phyloP scores from a whole-genome alignment of 2,888 invertebrate genomes.

The Metellina segmentata region DNA sequence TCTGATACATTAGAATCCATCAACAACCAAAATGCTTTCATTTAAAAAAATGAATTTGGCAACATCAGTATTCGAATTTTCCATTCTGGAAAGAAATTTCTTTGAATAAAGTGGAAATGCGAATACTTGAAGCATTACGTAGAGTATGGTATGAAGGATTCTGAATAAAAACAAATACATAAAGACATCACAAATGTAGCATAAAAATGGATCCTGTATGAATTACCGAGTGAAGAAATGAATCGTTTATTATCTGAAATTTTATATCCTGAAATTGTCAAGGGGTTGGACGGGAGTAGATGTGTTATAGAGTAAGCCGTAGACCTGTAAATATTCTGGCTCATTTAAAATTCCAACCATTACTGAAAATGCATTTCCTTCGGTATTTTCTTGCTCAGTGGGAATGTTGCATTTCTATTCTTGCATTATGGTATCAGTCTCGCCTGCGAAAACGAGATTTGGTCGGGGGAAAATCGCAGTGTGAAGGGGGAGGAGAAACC shows the following conservation, averaged over 20 bases:
- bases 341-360: conserved; percentile 44
- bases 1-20: not conserved
- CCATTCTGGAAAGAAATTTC: not conserved
- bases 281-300: not conserved
- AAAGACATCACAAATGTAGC: not conserved
- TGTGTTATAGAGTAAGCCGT: not conserved
- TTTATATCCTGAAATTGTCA: conserved; percentile 5
- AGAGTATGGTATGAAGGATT: not conserved
- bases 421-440: not conserved
- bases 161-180: not conserved
- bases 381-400: not conserved
- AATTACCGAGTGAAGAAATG: not conserved
- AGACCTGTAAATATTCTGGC: conserved; percentile 6
- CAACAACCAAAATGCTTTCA: not conserved
- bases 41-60: not conserved
- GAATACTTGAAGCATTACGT: not conserved
- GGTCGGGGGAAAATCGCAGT: not conserved
- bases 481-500: not conserved
- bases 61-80: not conserved
- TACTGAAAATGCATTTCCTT: conserved; percentile 37
- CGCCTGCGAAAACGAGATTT: conserved; percentile 19
- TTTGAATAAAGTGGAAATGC: not conserved
- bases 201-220: not conserved
- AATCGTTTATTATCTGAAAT: conserved; percentile 27
- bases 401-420: conserved; percentile 25